Base-by-base conservation (phyloP, 2,797 vertebrate species). In the Chelidonichthys spinosus region DNA sequence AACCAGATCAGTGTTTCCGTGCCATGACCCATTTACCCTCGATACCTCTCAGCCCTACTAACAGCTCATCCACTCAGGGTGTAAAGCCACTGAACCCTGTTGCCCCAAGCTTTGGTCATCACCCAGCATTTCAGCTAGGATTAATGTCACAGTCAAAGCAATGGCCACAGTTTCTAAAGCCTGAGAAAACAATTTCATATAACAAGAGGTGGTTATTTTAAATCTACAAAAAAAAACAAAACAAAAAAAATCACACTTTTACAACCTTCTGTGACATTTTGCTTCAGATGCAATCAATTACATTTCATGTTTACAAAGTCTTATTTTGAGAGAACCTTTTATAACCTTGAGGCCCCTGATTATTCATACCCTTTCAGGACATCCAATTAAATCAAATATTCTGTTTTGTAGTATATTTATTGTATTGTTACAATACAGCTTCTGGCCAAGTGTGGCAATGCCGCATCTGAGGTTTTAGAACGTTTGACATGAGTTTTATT, bases 1-100 rank as follows among this genome's bases (percentile, higher is more conserved):
- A 74, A 78, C 75, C 72, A 84, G 70, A 90, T 92, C 87, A 87
- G 83, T 86, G 83, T 87, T 85, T 81, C 61, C n/a, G 14, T 87
- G 87, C 74, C 73, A 65, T 85, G 85, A 85, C 86, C 91, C 81
- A 65, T 91, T 89, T 85, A 85, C 71, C 85, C 72, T 65, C 59
- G 33, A 3, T 74, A 66, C 73, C 69, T 85, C 70, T 69, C 78
- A 85, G 75, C 74, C 72, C 79, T 17, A 54, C 76, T 80, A 81
- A 85, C 67, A 80, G 76, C 75, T 83, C 76, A 85, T 85, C 78
- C 80, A 74, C 55, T 76, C 76, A 50, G 70, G 64, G 66, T 76
- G 52, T 76, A 77, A 69, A 78, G 78, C 74, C 78, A 79, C 64
- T 74, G 84, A 87, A 86, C 81, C 60, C 58, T 50, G 46, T 50